Base-by-base conservation (phyloP, 2,113 vertebrate genomes). In the Stomatorhinus ivindoensis region DNA sequence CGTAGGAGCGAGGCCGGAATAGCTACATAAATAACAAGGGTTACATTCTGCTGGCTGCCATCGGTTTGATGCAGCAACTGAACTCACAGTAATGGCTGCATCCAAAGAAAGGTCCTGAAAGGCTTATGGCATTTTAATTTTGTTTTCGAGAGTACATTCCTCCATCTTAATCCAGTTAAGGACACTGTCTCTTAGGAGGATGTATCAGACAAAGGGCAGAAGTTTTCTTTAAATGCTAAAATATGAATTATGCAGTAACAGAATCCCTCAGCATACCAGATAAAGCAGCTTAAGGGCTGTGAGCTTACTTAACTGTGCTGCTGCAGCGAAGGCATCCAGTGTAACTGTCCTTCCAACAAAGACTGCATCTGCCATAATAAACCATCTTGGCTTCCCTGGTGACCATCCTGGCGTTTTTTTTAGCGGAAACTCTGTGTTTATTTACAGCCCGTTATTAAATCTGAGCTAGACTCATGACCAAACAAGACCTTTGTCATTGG, bases 401-500 rank as follows among this genome's bases (percentile, higher is more conserved):
- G 58, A 10, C 9, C 58, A 21, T 13, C 35, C 31, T 15, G 11
- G 10, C 24, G 17, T 44, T 47, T 8, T 31, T 31, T 17, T 88
- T 35, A 47, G 69, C n/a, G 11, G 46, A 31, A 39, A 55, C 80
- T 61, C 58, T 24, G 39, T 55, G 35, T 84, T 89, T 89, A 86
- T 83, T 69, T 61, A 61, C 46, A 27, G 44, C 46, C 44, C 13
- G 15, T 51, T 44, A 89, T 17, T 69, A 44, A 69, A 86, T 89
- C 35, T 69, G 42, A 35, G 39, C 9, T 39, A 69, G 61, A 46
- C 24, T 80, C 44, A 35, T n/a, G 47, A 35, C 55, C n/a, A 84
- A 89, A 89, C 39, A 69, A 69, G 76, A 89, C 27, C 48, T 55
- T 58, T 89, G 82, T 86, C 53, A 50, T 69, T 39, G 9, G 21